These are phyloP conservation scores for Gonatopus flavifemur DNA, from an alignment of 1,140 invertebrate species.

Conservation along the genomic window DNA sequence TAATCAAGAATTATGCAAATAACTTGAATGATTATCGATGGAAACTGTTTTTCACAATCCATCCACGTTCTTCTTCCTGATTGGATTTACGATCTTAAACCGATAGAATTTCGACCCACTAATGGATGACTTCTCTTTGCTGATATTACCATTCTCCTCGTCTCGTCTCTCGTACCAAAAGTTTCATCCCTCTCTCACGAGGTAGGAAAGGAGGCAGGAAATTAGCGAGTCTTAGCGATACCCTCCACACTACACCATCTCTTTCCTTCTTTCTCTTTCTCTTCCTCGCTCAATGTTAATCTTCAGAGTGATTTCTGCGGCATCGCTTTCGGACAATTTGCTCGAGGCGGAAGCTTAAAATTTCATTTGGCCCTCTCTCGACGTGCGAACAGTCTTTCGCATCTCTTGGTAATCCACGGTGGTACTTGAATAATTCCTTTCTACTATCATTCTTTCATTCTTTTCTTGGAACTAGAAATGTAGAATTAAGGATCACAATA, in stretches of 20 bases:
- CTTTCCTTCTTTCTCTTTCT: too few species aligned
- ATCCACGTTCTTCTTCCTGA: background rate
- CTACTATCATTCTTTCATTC: background rate
- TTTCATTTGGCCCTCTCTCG: conserved; percentile 39
- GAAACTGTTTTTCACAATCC: too few species aligned
- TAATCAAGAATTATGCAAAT: too few species aligned
- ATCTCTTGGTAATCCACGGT: conserved; percentile 25
- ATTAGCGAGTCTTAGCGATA: conserved; percentile 47
- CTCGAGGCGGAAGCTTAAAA: conserved; percentile 34
- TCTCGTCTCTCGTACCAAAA: background rate
- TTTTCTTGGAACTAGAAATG: background rate
- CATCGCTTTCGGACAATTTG: conserved; percentile 46
- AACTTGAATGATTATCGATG: too few species aligned
- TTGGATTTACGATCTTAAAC: conserved; percentile 4
- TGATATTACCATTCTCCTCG: conserved; percentile 22
- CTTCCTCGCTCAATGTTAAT: too few species aligned
- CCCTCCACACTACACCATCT: too few species aligned
- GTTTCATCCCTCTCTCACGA: background rate
- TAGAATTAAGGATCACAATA: too few species aligned
- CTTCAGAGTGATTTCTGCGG: conserved; percentile 39
- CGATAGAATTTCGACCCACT: conserved; percentile 4
- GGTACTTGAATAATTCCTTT: background rate
- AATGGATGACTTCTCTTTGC: conserved; percentile 18
- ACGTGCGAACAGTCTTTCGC: conserved; percentile 14
- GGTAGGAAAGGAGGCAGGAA: conserved; percentile 25